These are phyloP conservation scores for Lepidocyrtoides sp. DNA, from an alignment of 2,888 invertebrate genomes.

Conservation along the genomic window DNA sequence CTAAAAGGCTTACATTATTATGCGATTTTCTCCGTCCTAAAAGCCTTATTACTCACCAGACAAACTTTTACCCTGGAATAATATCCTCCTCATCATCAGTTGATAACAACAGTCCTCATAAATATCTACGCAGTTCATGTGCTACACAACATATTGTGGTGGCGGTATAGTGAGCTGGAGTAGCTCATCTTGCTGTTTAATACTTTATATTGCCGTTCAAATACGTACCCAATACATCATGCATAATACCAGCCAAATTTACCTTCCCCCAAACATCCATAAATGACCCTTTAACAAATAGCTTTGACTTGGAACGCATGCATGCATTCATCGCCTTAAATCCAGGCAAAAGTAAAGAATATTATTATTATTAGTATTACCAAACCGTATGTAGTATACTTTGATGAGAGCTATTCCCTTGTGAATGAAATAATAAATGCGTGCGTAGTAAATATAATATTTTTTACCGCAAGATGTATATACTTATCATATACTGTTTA, in stretches of 20 bases:
- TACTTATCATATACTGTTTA: no score
- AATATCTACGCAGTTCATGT: slow-evolving; percentile 47
- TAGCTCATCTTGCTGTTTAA: slow-evolving; percentile 30
- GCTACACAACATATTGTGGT: neutral
- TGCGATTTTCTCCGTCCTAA: slow-evolving; percentile 66
- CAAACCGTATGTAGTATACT: neutral
- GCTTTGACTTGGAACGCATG: slow-evolving; percentile 73
- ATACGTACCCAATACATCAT: slow-evolving; percentile 49
- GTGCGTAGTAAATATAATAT: slow-evolving; percentile 58
- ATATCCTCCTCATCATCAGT: slow-evolving; percentile 51
- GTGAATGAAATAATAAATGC: slow-evolving; percentile 52
- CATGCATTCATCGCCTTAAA: slow-evolving; percentile 69
- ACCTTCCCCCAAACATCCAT: slow-evolving; percentile 60
- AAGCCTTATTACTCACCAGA: slow-evolving; percentile 70
- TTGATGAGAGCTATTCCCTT: slow-evolving; percentile 33
- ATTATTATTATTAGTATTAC: slow-evolving; percentile 8
- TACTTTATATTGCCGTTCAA: slow-evolving; percentile 40
- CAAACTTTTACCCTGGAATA: slow-evolving; percentile 60
- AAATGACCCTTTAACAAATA: slow-evolving; percentile 77
- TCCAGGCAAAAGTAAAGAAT: slow-evolving; percentile 49
- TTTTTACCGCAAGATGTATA: slow-evolving; percentile 63
- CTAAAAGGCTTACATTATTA: slow-evolving; percentile 74
- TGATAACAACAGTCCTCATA: slow-evolving; percentile 54
- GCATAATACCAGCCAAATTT: slow-evolving; percentile 60
- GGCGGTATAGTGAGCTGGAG: neutral